These are phyloP conservation scores for Tiliacea citrago DNA, from an alignment of 2,888 invertebrate genomes.

Conservation along the genomic window DNA sequence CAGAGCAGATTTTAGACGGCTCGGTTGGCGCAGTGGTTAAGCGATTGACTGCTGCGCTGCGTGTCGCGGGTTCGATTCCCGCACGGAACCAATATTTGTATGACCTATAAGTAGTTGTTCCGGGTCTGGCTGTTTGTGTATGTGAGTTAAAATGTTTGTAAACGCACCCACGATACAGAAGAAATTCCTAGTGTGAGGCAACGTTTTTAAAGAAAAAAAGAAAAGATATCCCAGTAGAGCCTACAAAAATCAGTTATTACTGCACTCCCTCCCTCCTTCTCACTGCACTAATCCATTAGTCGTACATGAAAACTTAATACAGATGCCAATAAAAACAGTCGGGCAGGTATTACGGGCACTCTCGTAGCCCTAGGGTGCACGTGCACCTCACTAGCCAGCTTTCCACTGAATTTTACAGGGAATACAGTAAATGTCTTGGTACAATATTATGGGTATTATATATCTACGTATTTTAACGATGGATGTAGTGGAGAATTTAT, in stretches of 20 bases:
- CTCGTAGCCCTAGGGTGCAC: conserved; percentile 75
- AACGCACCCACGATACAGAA: too few relatives aligned
- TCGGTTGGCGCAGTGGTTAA: too few relatives aligned
- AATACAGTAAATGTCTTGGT: conserved; percentile 53
- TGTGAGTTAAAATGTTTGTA: too few relatives aligned
- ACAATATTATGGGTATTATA: conserved; percentile 36
- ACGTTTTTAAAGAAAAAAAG: too few relatives aligned
- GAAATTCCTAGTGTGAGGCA: too few relatives aligned
- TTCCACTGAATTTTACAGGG: conserved; percentile 61
- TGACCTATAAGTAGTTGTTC: too few relatives aligned
- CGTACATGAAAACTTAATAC: conserved; percentile 87
- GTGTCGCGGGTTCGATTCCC: too few relatives aligned
- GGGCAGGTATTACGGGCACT: conserved; percentile 76
- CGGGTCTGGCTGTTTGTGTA: too few relatives aligned
- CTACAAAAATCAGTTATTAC: conserved; percentile 43
- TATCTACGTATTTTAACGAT: conserved; percentile 50
- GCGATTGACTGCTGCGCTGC: too few relatives aligned
- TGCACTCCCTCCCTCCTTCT: conserved; percentile 74
- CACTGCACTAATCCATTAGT: conserved; percentile 87
- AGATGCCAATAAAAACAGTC: conserved; percentile 83
- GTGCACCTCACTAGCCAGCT: conserved; percentile 63
- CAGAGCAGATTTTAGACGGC: too few relatives aligned
- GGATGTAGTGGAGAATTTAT: conserved; percentile 6
- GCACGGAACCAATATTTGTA: too few relatives aligned
- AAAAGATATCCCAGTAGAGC: conserved; percentile 31